Evolutionary conservation across 92 coral and sea anemone species (phyloP).

Genomic region (Muricea muricata): DNA sequence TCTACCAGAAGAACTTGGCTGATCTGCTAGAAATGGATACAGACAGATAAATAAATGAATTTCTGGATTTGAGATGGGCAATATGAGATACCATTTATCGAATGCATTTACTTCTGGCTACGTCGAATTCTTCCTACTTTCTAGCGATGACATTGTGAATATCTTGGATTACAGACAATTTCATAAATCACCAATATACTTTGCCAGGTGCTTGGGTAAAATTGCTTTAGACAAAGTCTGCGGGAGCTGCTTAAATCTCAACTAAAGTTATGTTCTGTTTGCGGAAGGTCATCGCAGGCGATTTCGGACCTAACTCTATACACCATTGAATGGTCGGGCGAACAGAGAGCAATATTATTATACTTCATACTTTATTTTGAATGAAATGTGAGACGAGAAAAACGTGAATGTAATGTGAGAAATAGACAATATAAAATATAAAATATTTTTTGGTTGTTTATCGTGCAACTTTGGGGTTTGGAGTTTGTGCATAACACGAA

Average conservation of each 20-base stretch:
- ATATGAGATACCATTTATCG: too few species aligned
- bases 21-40: background rate
- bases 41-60: too few species aligned
- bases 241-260: background rate
- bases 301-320: constrained; percentile 35
- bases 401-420: constrained; percentile 12
- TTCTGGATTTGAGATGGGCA: too few species aligned
- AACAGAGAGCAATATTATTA: constrained; percentile 9
- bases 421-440: constrained; percentile 1
- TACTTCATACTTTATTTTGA: background rate
- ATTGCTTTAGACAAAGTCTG: background rate
- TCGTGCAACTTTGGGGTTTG: too few species aligned
- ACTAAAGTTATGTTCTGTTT: background rate
- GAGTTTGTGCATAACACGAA: too few species aligned
- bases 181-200: background rate
- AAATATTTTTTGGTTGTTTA: background rate
- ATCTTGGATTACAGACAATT: background rate
- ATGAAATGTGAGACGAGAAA: background rate
- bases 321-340: background rate
- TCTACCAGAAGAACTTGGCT: background rate
- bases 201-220: background rate
- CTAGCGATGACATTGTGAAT: background rate
- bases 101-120: too few species aligned
- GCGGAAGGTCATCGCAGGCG: constrained; percentile 40
- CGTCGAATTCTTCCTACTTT: background rate